phyloP scores from a whole-genome alignment of 2,113 vertebrate species.

The Alethe castanea region DNA sequence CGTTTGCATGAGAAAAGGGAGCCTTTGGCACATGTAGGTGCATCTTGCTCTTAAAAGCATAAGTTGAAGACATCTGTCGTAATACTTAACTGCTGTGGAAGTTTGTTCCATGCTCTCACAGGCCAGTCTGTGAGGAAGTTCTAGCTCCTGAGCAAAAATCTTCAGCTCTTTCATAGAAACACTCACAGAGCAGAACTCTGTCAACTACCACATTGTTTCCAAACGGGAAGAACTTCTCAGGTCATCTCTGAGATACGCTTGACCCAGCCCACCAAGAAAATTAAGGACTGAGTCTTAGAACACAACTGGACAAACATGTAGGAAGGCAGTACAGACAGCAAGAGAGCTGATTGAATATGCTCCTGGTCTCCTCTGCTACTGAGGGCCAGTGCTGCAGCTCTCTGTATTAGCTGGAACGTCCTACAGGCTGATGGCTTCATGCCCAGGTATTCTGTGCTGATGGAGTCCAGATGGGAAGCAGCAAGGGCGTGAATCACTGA shows the following conservation, averaged over 20 bases:
- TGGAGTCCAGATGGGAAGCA: slow-evolving; percentile 53
- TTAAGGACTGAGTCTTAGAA: background rate
- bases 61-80: background rate
- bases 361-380: background rate
- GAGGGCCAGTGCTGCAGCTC: background rate
- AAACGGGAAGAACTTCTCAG: background rate
- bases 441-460: slow-evolving; percentile 42
- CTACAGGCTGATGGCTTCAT: slow-evolving; percentile 39
- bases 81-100: background rate
- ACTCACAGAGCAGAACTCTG: background rate
- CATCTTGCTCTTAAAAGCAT: background rate
- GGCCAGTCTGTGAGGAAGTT: background rate
- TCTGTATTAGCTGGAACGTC: slow-evolving; percentile 24
- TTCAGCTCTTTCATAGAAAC: background rate
- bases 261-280: background rate
- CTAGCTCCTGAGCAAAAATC: background rate
- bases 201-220: background rate
- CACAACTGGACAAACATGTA: background rate
- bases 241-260: background rate
- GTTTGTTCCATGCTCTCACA: background rate
- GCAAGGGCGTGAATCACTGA: slow-evolving; percentile 53
- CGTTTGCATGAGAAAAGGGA: background rate
- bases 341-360: background rate
- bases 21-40: background rate
- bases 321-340: background rate